Evolutionary conservation across 2,888 invertebrate species (phyloP).

Genomic region (Tridacna crocea): DNA sequence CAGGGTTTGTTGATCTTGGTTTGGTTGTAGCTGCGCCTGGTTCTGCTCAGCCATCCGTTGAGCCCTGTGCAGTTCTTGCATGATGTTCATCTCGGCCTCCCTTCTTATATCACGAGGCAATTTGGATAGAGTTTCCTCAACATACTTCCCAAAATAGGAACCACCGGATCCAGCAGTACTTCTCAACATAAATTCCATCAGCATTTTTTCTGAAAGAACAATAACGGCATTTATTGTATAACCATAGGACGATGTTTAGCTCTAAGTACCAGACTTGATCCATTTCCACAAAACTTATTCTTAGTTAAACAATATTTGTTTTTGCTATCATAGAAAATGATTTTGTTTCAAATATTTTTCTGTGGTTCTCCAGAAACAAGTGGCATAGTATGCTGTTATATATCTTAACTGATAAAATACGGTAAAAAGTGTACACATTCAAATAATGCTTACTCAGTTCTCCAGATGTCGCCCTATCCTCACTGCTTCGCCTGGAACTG

Average conservation of each 20-base stretch:
- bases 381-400: no score
- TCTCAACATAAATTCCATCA: slow-evolving; percentile 33
- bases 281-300: no score
- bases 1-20: slow-evolving; percentile 22
- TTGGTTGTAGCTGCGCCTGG: slow-evolving; percentile 27
- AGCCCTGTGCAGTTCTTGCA: slow-evolving; percentile 38
- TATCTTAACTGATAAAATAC: no score
- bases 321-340: no score
- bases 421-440: no score
- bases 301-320: no score
- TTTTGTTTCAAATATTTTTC: no score
- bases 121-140: slow-evolving; percentile 32
- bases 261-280: no score
- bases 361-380: no score
- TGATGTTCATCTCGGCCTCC: slow-evolving; percentile 30
- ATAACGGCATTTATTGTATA: no score
- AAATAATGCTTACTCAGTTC: neutral
- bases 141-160: slow-evolving; percentile 32
- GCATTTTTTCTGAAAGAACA: slow-evolving; percentile 28
- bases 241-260: no score
- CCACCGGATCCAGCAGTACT: slow-evolving; percentile 20
- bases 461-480: neutral
- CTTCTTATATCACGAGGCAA: slow-evolving; percentile 36
- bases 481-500: neutral
- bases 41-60: slow-evolving; percentile 28